Percentiles rank a stretch among this genome's conserved stretches.
phyloP scores from a whole-genome alignment of 2,113 vertebrate species.

The Spermophilus dauricus region DNA sequence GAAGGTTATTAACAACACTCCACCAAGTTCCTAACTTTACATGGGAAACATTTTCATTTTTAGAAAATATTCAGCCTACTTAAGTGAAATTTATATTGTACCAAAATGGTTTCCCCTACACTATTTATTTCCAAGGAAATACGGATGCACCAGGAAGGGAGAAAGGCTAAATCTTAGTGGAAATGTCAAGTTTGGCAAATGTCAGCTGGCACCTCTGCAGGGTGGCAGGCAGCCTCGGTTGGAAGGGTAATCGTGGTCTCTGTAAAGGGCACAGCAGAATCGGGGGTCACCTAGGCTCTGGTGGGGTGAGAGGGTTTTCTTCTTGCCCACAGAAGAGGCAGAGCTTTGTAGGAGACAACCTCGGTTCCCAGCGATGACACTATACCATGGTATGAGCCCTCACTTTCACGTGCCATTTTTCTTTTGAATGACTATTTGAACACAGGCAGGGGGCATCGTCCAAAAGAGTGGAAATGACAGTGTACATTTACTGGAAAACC shows the following conservation, averaged over 20 bases:
- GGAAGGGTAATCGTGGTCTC: neutral
- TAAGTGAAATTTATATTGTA: neutral
- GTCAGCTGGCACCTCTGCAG: neutral
- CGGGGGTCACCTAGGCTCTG: neutral
- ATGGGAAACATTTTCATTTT: neutral
- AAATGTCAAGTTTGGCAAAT: neutral
- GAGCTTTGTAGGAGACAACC: neutral
- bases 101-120: neutral
- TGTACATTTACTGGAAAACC: neutral
- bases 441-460: neutral
- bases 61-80: neutral
- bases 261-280: neutral
- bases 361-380: neutral
- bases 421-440: neutral
- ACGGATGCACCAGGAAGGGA: neutral
- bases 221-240: neutral
- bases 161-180: neutral
- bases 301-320: neutral
- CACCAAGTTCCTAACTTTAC: neutral
- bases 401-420: rapidly evolving
- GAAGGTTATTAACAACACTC: rapidly evolving
- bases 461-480: neutral
- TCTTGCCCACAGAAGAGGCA: too few relatives aligned
- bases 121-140: neutral
- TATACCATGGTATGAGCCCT: neutral